Evolutionary conservation across 2,797 vertebrate genomes (phyloP).

Genomic region (Falco cherrug): DNA sequence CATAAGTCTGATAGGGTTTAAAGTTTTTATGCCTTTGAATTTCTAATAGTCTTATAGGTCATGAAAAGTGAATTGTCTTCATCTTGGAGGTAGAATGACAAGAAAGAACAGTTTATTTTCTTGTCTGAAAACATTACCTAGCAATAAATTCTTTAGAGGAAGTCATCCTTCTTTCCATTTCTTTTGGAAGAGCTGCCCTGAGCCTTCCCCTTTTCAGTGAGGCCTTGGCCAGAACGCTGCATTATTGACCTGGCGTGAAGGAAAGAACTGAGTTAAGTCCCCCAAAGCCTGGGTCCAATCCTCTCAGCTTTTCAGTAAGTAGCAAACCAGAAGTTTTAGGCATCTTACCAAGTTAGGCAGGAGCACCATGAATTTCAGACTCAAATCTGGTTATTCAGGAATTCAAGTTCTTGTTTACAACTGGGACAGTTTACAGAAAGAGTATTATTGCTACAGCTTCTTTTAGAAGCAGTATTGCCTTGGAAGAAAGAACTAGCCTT

Average conservation of each 20-base stretch:
- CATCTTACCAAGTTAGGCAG: neutral
- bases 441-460: neutral
- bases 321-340: neutral
- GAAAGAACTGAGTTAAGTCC: neutral
- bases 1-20: neutral
- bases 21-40: slow-evolving; percentile 17
- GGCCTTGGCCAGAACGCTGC: neutral
- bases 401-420: neutral
- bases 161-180: slow-evolving; percentile 5
- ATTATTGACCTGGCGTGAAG: neutral
- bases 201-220: neutral
- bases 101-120: slow-evolving; percentile 25
- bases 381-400: neutral
- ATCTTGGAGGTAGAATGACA: neutral
- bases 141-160: slow-evolving; percentile 13
- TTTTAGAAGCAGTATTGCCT: neutral
- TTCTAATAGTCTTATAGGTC: slow-evolving; percentile 1
- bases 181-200: neutral
- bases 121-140: slow-evolving; percentile 24
- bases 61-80: slow-evolving; percentile 45
- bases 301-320: neutral
- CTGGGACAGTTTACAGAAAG: neutral
- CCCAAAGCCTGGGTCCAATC: neutral
- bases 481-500: neutral
- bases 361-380: neutral